phyloP scores from a whole-genome alignment of 1,140 invertebrate genomes.

The Hypothenemus hampei region DNA sequence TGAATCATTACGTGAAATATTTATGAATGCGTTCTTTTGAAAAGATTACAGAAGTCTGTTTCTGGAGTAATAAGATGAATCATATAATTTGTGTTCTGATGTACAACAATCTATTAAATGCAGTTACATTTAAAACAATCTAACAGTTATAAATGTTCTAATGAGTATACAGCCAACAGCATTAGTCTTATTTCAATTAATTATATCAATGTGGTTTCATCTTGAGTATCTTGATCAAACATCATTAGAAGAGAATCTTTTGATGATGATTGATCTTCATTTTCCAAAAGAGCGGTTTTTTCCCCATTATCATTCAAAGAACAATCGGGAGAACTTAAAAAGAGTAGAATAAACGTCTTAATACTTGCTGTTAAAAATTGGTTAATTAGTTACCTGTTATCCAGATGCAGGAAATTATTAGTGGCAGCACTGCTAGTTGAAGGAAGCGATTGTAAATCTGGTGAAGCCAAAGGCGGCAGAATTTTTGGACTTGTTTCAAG shows the following conservation, averaged over 20 bases:
- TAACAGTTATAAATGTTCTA: no score
- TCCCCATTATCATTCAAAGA: constrained; percentile 58
- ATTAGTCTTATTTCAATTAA: no score
- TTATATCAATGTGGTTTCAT: constrained; percentile 70
- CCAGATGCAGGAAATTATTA: constrained; percentile 52
- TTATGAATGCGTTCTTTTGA: no score
- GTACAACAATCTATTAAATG: no score
- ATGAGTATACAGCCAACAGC: no score
- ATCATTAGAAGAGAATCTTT: constrained; percentile 64
- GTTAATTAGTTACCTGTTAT: constrained; percentile 45
- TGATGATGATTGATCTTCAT: constrained; percentile 48
- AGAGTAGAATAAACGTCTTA: no score
- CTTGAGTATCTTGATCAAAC: constrained; percentile 63
- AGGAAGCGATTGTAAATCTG: constrained; percentile 54
- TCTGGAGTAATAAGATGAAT: no score
- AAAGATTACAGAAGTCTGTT: no score
- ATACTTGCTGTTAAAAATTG: no score
- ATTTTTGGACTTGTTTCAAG: constrained; percentile 40
- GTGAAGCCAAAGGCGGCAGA: constrained; percentile 57
- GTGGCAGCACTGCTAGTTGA: constrained; percentile 58
- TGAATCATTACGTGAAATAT: no score
- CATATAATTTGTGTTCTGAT: no score
- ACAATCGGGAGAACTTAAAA: constrained; percentile 58
- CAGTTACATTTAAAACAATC: no score
- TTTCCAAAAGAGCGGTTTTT: constrained; percentile 50